phyloP scores from a whole-genome alignment of 1,140 invertebrate species.

The Homarus americanus region DNA sequence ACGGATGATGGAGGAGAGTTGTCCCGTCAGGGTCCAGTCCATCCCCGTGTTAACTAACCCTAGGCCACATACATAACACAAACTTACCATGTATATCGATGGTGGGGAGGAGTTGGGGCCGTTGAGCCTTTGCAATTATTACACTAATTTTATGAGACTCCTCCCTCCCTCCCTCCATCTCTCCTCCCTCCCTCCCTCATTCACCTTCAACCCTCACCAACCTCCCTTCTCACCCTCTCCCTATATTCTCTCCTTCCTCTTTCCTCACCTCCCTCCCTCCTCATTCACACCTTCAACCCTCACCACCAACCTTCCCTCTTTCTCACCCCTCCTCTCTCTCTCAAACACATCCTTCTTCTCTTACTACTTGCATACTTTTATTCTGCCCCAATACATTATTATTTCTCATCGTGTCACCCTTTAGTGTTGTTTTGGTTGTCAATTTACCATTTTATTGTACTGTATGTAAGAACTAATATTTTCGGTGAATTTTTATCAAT shows the following conservation, averaged over 20 bases:
- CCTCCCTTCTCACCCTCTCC: neutral
- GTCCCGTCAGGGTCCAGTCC: neutral
- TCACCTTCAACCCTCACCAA: neutral
- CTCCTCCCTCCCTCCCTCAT: neutral
- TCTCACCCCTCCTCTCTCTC: neutral
- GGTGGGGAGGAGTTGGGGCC: neutral
- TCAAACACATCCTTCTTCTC: neutral
- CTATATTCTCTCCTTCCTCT: neutral
- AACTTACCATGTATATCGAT: conserved; percentile 19
- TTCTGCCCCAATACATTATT: too few species aligned
- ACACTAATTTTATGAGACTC: conserved; percentile 32
- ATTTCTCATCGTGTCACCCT: too few species aligned
- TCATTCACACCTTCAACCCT: too few species aligned
- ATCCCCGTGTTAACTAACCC: conserved; percentile 26
- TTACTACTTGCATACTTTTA: neutral
- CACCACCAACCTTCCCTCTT: too few species aligned
- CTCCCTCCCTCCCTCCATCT: conserved; percentile 6
- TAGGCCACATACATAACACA: conserved; percentile 10
- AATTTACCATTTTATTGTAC: too few species aligned
- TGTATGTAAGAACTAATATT: too few species aligned
- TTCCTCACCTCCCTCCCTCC: too few species aligned
- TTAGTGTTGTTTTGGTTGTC: too few species aligned
- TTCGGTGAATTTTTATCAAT: too few species aligned
- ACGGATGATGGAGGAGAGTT: too few species aligned
- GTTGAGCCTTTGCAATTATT: conserved; percentile 14